These are phyloP conservation scores for Thecocarcelia acutangulata DNA, from an alignment of 2,888 invertebrate species.

Conservation along the genomic window DNA sequence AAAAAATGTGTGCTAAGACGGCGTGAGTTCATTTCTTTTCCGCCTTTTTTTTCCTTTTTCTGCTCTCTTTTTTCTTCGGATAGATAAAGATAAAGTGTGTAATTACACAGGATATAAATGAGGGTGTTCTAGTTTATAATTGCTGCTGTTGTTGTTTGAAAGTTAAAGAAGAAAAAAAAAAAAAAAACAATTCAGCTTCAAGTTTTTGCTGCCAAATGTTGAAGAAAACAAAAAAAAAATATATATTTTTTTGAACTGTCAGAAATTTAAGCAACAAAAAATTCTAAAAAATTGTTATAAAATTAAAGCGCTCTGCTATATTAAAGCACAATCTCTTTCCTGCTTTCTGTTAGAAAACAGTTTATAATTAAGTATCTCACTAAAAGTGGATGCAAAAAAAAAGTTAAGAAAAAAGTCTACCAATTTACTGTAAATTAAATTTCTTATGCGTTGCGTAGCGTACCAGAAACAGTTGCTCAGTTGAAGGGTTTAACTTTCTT, in stretches of 20 bases:
- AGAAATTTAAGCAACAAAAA: conserved; percentile 42
- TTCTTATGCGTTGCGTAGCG: background rate
- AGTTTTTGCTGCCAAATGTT: conserved; percentile 32
- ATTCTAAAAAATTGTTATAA: conserved; percentile 5
- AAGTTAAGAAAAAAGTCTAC: too few species aligned
- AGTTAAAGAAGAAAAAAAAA: conserved; percentile 2
- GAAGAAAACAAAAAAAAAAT: conserved; percentile 20
- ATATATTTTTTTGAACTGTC: conserved; percentile 39
- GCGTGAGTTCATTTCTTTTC: conserved; percentile 28
- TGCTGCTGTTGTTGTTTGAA: conserved; percentile 15
- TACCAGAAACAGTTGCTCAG: conserved; percentile 41
- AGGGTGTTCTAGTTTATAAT: conserved; percentile 64
- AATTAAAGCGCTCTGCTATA: conserved; percentile 19
- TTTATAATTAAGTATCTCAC: too few species aligned
- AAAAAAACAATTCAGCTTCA: conserved; percentile 48
- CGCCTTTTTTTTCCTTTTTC: conserved; percentile 10
- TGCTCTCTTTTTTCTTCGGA: background rate
- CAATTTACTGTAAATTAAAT: too few species aligned
- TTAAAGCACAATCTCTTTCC: too few species aligned
- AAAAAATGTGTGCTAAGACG: conserved; percentile 43
- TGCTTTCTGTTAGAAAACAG: too few species aligned
- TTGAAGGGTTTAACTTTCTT: conserved; percentile 59
- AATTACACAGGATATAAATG: conserved; percentile 67
- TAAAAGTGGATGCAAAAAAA: too few species aligned
- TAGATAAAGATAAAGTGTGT: conserved; percentile 57